Percentiles rank a stretch among this genome's conserved stretches.
phyloP scores from a whole-genome alignment of 1,140 invertebrate genomes.

The Bemisia tabaci region DNA sequence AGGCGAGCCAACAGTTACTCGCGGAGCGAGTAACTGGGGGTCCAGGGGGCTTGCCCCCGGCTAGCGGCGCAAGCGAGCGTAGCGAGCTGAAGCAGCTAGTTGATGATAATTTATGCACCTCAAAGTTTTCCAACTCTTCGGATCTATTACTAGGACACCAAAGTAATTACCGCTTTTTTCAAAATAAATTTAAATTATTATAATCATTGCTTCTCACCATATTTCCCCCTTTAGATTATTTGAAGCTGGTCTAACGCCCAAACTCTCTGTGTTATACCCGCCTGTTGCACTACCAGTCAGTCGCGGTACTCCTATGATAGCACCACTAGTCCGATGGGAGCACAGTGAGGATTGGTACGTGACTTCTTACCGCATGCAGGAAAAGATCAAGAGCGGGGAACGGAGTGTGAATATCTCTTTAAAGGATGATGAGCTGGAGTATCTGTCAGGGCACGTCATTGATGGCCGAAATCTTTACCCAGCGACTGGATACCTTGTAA shows the following conservation, averaged over 20 bases:
- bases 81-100: no score
- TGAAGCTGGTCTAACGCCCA: constrained; percentile 19
- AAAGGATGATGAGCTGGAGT: constrained; percentile 54
- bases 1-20: no score
- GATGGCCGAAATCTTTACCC: constrained; percentile 79
- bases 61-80: no score
- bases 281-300: constrained; percentile 62
- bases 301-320: constrained; percentile 58
- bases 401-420: constrained; percentile 43
- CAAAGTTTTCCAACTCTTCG: neutral
- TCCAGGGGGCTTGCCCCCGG: no score
- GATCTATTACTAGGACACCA: neutral
- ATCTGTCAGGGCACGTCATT: constrained; percentile 69
- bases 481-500: constrained; percentile 67
- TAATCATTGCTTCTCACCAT: no score
- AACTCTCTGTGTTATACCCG: constrained; percentile 39
- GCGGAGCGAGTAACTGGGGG: no score
- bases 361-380: constrained; percentile 41
- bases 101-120: neutral
- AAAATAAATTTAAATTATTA: no score
- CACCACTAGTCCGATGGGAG: constrained; percentile 74
- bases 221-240: no score
- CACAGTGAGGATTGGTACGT: constrained; percentile 63
- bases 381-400: constrained; percentile 48
- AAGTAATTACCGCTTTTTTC: constrained; percentile 10